Evolutionary conservation across 2,888 invertebrate genomes (phyloP), one percentile per base, ranked within the genome.

Genomic region (Pristionchus japonicus): DNA sequence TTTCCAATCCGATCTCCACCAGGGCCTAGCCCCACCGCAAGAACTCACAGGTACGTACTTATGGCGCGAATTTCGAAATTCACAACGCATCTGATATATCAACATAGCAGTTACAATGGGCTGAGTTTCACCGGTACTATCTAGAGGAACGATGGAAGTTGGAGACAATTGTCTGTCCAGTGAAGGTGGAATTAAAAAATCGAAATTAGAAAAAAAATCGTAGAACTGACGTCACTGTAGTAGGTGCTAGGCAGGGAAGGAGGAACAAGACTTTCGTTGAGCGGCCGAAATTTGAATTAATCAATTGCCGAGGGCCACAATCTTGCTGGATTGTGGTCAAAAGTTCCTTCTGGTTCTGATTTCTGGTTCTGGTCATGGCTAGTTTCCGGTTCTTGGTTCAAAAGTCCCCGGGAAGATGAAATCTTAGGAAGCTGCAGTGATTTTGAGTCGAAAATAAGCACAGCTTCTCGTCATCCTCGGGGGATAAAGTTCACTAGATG

Each of bases 1-100:
- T n/a, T 23, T 40, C 27, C 43, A 23, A 23, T 43, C 77, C 77
- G 77, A 77, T 27, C 17, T 40, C 64, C 43, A 77, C 43, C 47
- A 70, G 77, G 77, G 77, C 77, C 77, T 77, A 77, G 77, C 77
- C n/a, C 77, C 77, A 47, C 77, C 23, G 77, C 77, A 77, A 77
- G 77, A 77, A 77, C 77, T 47, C 27, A 77, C 77, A 77, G 77
- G 77, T 77, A n/a, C n/a, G n/a, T n/a, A n/a, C n/a, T n/a, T n/a
- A n/a, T n/a, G n/a, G 7, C 13, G n/a, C 43, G n/a, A 11, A 34
- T 27, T 64, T 31, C 57, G 57, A 57, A 23, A 57, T n/a, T 4
- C 57, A n/a, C n/a, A n/a, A n/a, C n/a, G n/a, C n/a, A n/a, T n/a
- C n/a, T n/a, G n/a, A n/a, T n/a, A n/a, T n/a, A n/a, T n/a, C n/a